Conservation (phyloP, 2,113 vertebrate species). For the Amazona vittata region DNA sequence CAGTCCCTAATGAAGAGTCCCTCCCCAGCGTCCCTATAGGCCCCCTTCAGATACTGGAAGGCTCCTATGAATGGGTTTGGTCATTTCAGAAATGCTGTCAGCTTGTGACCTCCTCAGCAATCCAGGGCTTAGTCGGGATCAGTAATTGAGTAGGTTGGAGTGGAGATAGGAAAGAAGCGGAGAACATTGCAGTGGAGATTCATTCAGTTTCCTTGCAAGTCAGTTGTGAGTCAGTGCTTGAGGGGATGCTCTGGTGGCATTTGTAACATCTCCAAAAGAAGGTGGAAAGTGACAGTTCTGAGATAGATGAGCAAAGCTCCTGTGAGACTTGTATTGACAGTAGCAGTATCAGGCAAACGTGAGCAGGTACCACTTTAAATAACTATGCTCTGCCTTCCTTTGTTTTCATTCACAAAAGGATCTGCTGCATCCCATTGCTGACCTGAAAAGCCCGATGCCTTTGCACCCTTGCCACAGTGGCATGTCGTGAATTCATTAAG, state of each 20-base stretch:
- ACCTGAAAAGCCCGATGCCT: neutral
- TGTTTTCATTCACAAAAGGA: neutral
- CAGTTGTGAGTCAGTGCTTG: neutral
- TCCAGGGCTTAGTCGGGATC: neutral
- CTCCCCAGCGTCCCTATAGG: no score
- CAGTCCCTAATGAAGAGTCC: no score
- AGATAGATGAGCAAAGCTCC: neutral
- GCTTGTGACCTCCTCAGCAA: neutral
- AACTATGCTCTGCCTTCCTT: neutral
- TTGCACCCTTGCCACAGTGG: neutral
- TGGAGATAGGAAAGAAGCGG: neutral
- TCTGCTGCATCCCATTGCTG: neutral
- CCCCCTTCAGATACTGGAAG: no score
- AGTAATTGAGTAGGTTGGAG: neutral
- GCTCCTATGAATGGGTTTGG: neutral
- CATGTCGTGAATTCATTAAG: neutral
- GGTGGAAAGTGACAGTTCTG: neutral
- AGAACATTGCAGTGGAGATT: neutral
- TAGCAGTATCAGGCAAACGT: neutral
- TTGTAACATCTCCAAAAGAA: neutral
- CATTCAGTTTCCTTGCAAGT: neutral
- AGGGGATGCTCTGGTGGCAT: neutral
- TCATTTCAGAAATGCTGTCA: neutral
- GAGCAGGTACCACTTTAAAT: constrained; percentile 6
- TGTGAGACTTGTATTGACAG: neutral